Evolutionary conservation across 2,113 vertebrate species (phyloP), one percentile per base, ranked within the genome.

Genomic region (Burhinus bistriatus): DNA sequence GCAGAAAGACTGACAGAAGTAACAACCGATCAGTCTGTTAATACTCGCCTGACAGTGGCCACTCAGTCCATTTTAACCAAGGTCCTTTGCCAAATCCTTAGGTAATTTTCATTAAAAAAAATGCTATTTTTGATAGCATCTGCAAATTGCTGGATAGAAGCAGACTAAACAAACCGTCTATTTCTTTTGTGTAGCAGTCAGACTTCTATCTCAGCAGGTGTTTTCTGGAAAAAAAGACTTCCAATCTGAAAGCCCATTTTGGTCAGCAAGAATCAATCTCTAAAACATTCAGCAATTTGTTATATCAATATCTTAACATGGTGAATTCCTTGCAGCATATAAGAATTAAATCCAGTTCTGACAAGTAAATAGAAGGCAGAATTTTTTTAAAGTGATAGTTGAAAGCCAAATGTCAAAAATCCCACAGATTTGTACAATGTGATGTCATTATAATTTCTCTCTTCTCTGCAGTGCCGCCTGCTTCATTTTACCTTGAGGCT

Each of bases 251-350:
- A 97, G 96, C 92, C 94, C 93, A 96, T 97, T 97, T 98, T 97
- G 96, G 96, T 95, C 95, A 97, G 93, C 91, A 93, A 97, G 96
- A 98, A 97, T 98, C 97, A 97, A 97, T 98, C 95, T 95, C 92
- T 97, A 95, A 97, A 98, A 93, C 94, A 97, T 96, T 94, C 87
- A 91, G 95, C 94, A 97, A 96, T 98, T 98, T 98, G 93, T 98
- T 98, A 97, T 97, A 98, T 97, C 96, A 97, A 93, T 97, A 97
- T 96, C 94, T 97, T 97, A 98, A 97, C 84, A 76, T 27, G 72
- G 87, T 22, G n/a, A 96, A 97, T 86, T 97, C 82, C 86, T 92
- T 93, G 66, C 83, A 95, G 72, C 47, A 57, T 72, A 36, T 51
- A 34, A 90, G 96, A 97, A 97, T 97, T 97, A 97, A 98, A 97